A percentile compares a stretch with the other conserved stretches of the same genome.
phyloP scores from a whole-genome alignment of 2,113 vertebrate genomes.

The Lucifuga dentata region DNA sequence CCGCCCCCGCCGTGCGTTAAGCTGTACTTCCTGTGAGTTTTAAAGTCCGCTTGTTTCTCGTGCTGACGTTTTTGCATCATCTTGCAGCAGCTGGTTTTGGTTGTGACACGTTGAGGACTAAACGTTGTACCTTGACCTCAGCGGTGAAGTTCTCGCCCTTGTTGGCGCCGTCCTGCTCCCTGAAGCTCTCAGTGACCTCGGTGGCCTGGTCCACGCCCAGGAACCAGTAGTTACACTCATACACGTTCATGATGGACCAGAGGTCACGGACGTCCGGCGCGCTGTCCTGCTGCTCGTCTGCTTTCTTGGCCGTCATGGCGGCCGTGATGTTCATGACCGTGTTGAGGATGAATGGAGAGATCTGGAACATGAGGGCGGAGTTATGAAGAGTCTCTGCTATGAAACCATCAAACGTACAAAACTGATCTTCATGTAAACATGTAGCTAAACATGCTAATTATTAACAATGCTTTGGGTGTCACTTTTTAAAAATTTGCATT shows the following conservation, averaged over 20 bases:
- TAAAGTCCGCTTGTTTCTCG: no score
- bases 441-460: no score
- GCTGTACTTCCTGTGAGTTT: no score
- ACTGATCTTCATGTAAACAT: no score
- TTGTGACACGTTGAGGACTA: neutral
- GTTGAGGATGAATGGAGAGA: constrained; percentile 96
- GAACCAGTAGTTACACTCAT: constrained; percentile 90
- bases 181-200: constrained; percentile 90
- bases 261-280: constrained; percentile 69
- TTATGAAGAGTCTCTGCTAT: no score
- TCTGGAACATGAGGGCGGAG: constrained; percentile 74
- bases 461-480: no score
- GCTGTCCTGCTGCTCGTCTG: constrained; percentile 73
- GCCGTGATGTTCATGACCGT: constrained; percentile 92
- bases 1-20: no score
- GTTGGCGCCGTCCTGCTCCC: constrained; percentile 62
- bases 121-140: constrained; percentile 76
- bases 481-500: no score
- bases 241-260: constrained; percentile 86
- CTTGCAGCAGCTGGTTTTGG: no score
- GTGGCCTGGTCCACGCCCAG: constrained; percentile 91
- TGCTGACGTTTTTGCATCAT: no score
- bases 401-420: no score
- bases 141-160: constrained; percentile 85
- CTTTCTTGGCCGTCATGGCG: constrained; percentile 85